phyloP scores from a whole-genome alignment of 2,888 invertebrate species.

The Drosophila rellima region DNA sequence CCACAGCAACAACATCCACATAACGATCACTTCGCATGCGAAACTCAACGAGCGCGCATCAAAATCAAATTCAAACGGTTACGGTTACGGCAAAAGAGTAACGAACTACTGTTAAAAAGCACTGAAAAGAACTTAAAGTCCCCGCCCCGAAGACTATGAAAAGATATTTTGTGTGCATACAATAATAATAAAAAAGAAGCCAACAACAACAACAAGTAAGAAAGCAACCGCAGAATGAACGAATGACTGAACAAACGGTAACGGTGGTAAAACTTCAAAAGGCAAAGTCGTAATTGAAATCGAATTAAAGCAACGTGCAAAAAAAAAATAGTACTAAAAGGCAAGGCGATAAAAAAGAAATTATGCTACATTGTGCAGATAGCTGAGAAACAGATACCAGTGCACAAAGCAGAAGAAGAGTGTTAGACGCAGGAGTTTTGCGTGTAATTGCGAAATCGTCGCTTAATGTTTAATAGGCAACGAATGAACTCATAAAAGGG shows the following conservation, averaged over 20 bases:
- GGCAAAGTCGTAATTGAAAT: conserved; percentile 79
- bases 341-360: conserved; percentile 76
- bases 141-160: conserved; percentile 46
- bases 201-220: conserved; percentile 26
- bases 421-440: conserved; percentile 14
- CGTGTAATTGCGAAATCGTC: conserved; percentile 55
- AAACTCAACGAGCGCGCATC: conserved; percentile 81
- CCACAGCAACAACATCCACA: conserved; percentile 39
- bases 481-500: conserved; percentile 77
- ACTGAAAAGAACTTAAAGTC: conserved; percentile 34
- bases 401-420: neutral
- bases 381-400: conserved; percentile 30
- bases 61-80: conserved; percentile 69
- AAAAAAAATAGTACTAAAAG: conserved; percentile 47
- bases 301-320: conserved; percentile 76
- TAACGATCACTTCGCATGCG: conserved; percentile 78
- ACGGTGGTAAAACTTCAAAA: conserved; percentile 70
- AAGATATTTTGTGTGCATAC: conserved; percentile 70
- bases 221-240: conserved; percentile 40
- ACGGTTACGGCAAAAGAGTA: conserved; percentile 55
- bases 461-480: conserved; percentile 59
- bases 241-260: conserved; percentile 52
- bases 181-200: conserved; percentile 44
- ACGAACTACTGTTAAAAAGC: conserved; percentile 49
- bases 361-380: conserved; percentile 77